These are phyloP conservation scores for Charadrius vociferus DNA, from an alignment of 2,113 vertebrate species.

Conservation along the genomic window DNA sequence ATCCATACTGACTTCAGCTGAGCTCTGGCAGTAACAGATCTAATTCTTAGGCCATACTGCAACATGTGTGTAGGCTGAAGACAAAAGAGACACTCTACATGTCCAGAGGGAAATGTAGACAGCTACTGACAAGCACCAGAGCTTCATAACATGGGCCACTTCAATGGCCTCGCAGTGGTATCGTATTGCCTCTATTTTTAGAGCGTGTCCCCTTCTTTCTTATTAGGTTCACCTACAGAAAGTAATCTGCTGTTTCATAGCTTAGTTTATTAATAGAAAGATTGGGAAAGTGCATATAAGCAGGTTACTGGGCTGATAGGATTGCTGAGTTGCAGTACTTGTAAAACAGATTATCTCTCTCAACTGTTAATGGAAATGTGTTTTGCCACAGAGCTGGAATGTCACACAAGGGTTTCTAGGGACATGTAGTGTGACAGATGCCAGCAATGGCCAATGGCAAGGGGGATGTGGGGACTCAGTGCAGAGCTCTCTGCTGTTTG, in stretches of 20 bases:
- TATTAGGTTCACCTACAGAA: neutral
- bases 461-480: neutral
- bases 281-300: neutral
- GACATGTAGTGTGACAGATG: neutral
- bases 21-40: neutral
- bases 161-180: neutral
- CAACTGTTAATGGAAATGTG: neutral
- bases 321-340: neutral
- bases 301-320: neutral
- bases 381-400: neutral
- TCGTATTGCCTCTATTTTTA: neutral
- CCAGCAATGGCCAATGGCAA: fast-evolving
- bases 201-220: neutral
- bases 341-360: neutral
- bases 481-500: neutral
- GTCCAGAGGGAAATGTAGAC: neutral
- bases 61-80: neutral
- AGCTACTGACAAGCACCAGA: neutral
- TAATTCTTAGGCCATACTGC: neutral
- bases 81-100: neutral
- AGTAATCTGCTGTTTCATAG: neutral
- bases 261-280: neutral
- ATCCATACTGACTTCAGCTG: neutral
- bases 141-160: neutral
- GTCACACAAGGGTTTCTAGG: neutral